phyloP scores from a whole-genome alignment of 2,113 vertebrate genomes.

The Emberiza fucata region DNA sequence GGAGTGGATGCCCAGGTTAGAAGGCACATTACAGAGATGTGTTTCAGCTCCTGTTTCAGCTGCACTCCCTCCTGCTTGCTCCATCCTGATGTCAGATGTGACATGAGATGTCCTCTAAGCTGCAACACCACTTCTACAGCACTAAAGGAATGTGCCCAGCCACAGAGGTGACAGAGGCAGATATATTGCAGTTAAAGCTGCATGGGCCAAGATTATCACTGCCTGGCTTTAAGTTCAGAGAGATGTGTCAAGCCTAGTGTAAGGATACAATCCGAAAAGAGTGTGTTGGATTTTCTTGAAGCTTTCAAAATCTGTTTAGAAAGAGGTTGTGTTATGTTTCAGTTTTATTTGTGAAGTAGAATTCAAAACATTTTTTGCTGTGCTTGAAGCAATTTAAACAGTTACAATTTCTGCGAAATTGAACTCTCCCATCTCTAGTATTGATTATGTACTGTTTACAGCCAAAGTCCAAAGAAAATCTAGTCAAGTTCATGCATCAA shows the following conservation, averaged over 20 bases:
- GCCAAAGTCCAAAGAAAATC: not conserved
- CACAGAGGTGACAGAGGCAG: not conserved
- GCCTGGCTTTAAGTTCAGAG: not conserved
- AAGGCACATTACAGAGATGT: not conserved
- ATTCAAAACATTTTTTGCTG: not conserved
- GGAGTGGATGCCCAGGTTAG: not conserved
- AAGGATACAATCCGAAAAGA: not conserved
- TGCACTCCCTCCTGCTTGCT: not conserved
- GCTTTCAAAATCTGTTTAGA: not conserved
- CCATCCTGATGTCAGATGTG: not conserved
- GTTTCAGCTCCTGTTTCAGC: not conserved
- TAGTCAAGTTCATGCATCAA: not conserved
- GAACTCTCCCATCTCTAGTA: not conserved
- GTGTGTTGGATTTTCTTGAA: not conserved
- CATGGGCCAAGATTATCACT: not conserved
- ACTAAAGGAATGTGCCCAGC: not conserved
- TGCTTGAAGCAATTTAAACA: not conserved
- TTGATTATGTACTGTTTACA: not conserved
- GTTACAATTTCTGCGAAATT: not conserved
- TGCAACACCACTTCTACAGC: not conserved
- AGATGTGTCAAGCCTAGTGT: not conserved
- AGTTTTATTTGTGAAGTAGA: not conserved
- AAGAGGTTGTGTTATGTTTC: not conserved
- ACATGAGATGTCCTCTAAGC: not conserved
- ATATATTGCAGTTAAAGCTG: not conserved